These are phyloP conservation scores for Nautilus pompilius DNA, from an alignment of 1,140 invertebrate genomes.

Conservation along the genomic window DNA sequence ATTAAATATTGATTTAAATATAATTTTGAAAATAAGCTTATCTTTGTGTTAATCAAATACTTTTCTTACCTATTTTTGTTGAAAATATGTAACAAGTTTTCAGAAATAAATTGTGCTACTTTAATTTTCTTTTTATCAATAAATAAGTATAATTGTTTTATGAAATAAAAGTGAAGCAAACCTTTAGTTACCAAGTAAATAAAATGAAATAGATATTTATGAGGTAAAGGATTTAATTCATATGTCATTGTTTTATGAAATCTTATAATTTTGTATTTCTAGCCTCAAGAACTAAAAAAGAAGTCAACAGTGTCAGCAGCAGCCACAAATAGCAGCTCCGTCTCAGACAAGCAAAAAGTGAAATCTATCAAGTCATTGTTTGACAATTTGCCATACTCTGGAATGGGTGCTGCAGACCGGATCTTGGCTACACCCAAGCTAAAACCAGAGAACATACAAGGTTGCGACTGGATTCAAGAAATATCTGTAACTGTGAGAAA, in stretches of 20 bases:
- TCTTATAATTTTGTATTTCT: not conserved
- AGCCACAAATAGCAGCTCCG: slow-evolving; percentile 6
- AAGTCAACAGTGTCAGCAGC: slow-evolving; percentile 13
- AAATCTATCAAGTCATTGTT: slow-evolving; percentile 45
- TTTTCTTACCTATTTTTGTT: no score
- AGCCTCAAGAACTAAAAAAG: slow-evolving; percentile 29
- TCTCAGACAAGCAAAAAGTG: slow-evolving; percentile 22
- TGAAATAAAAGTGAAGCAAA: no score
- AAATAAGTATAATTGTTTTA: no score
- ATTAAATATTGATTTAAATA: not conserved
- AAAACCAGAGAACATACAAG: slow-evolving; percentile 56
- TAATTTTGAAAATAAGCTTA: not conserved
- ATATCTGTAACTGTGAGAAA: slow-evolving; percentile 81
- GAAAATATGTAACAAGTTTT: no score
- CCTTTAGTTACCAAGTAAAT: no score
- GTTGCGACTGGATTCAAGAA: slow-evolving; percentile 89
- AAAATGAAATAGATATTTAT: no score
- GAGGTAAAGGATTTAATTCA: no score
- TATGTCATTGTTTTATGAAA: not conserved
- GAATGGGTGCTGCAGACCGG: slow-evolving; percentile 23
- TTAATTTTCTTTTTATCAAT: no score
- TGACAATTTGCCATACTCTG: slow-evolving; percentile 31
- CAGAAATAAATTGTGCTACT: no score
- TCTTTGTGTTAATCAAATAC: no score
- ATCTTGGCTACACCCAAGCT: slow-evolving; percentile 55